These are phyloP conservation scores for Lipotes vexillifer DNA, from an alignment of 2,113 vertebrate species.

Conservation along the genomic window DNA sequence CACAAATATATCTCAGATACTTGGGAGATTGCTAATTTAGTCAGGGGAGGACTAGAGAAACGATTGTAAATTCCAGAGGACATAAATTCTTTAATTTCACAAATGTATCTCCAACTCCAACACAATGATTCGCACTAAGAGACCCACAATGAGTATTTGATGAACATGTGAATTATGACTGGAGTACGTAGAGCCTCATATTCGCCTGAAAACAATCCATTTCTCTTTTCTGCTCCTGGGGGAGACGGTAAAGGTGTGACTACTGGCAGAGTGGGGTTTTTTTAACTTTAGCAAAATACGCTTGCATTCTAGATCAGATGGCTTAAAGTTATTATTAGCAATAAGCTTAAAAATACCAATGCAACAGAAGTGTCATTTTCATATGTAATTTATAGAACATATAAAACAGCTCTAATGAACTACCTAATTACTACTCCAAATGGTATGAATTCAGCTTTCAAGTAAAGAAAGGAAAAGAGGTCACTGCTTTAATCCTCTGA, in stretches of 20 bases:
- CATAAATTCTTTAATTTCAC: background rate
- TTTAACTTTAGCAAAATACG: background rate
- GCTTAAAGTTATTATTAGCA: slow-evolving; percentile 43
- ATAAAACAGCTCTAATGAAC: slow-evolving; percentile 20
- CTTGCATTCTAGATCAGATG: slow-evolving; percentile 8
- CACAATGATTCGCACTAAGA: background rate
- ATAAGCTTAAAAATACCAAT: slow-evolving; percentile 14
- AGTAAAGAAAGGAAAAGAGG: background rate
- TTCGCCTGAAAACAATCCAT: slow-evolving; percentile 32
- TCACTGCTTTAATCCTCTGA: slow-evolving; percentile 36
- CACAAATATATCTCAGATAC: background rate
- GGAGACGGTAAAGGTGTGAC: background rate
- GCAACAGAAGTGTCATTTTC: slow-evolving; percentile 17
- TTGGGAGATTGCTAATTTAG: background rate
- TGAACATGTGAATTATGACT: background rate
- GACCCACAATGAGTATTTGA: background rate
- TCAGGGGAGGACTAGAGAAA: background rate
- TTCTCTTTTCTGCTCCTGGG: background rate
- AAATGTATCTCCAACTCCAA: background rate
- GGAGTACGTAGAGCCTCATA: background rate
- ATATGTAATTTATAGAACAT: slow-evolving; percentile 18
- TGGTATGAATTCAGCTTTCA: slow-evolving; percentile 27
- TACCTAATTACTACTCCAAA: slow-evolving; percentile 28
- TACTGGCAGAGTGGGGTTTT: background rate
- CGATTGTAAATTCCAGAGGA: background rate